Evolutionary conservation across 2,888 invertebrate genomes (phyloP).

Genomic region (Pantelozetes paolii): DNA sequence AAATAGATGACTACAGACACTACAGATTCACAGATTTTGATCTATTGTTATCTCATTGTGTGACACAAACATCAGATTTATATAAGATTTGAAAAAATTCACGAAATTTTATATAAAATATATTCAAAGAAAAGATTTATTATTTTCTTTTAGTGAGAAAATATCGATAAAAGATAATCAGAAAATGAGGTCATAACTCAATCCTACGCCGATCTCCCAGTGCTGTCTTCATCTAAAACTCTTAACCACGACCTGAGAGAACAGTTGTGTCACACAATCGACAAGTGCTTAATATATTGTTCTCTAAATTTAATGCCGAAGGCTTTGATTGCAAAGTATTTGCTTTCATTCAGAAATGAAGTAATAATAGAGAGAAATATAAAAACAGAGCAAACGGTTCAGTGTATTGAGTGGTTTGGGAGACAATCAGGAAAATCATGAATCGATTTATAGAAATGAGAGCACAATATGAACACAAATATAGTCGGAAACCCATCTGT

Average conservation of each 20-base stretch:
- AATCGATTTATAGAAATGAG: slow-evolving; percentile 14
- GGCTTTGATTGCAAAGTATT: slow-evolving; percentile 12
- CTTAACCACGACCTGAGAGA: slow-evolving; percentile 25
- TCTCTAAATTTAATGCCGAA: background rate
- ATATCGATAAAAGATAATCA: background rate
- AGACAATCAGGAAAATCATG: slow-evolving; percentile 11
- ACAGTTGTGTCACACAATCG: slow-evolving; percentile 30
- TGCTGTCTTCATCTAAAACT: background rate
- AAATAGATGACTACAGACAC: background rate
- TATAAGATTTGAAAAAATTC: background rate
- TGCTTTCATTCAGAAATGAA: background rate
- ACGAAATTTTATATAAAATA: background rate
- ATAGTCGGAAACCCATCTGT: slow-evolving; percentile 7
- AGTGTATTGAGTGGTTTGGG: background rate
- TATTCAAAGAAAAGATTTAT: background rate
- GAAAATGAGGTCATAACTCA: slow-evolving; percentile 22
- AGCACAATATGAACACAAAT: background rate
- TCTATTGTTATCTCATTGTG: slow-evolving; percentile 1
- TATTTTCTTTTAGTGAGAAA: background rate
- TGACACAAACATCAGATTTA: background rate
- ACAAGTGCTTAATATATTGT: slow-evolving; percentile 11
- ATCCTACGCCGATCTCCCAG: slow-evolving; percentile 15
- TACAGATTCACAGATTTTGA: slow-evolving; percentile 6
- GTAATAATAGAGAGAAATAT: background rate
- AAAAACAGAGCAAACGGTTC: background rate